Evolutionary conservation across 2,797 vertebrate species (phyloP).

Genomic region (Siniperca obscura): DNA sequence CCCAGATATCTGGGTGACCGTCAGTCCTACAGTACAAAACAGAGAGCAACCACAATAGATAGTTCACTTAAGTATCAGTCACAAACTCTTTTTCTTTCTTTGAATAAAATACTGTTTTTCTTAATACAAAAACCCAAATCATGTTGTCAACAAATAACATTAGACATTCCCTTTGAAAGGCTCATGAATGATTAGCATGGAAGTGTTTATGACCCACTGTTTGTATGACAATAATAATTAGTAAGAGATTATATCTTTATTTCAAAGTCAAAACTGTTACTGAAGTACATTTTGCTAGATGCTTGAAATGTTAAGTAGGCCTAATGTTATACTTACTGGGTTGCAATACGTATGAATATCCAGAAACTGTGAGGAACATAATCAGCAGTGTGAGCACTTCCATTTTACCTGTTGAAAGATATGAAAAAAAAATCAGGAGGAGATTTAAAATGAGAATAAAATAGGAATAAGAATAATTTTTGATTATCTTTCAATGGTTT

Average conservation of each 20-base stretch:
- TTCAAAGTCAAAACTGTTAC: not conserved
- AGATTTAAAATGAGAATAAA: not conserved
- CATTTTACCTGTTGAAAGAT: slow-evolving; percentile 72
- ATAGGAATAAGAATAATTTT: not conserved
- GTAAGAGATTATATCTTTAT: not conserved
- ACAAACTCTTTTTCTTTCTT: not conserved
- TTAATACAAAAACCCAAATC: not conserved
- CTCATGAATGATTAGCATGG: slow-evolving; percentile 25
- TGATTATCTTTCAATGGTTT: not conserved
- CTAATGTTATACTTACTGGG: slow-evolving; percentile 73
- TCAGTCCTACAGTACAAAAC: slow-evolving; percentile 52
- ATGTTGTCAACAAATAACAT: not conserved
- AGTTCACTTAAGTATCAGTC: not conserved
- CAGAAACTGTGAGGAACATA: slow-evolving; percentile 52
- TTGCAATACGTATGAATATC: slow-evolving; percentile 61
- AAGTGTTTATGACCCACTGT: slow-evolving; percentile 20
- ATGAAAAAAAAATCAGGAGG: not conserved
- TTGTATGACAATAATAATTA: not conserved
- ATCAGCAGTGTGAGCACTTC: slow-evolving; percentile 67
- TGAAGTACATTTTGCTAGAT: not conserved
- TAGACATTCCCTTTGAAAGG: slow-evolving; percentile 10
- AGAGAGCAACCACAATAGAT: not conserved
- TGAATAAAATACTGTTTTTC: not conserved
- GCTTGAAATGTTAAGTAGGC: not conserved
- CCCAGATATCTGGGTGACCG: slow-evolving; percentile 17